Evolutionary conservation across 2,797 vertebrate species (phyloP).

Genomic region (Epinephelus coioides): DNA sequence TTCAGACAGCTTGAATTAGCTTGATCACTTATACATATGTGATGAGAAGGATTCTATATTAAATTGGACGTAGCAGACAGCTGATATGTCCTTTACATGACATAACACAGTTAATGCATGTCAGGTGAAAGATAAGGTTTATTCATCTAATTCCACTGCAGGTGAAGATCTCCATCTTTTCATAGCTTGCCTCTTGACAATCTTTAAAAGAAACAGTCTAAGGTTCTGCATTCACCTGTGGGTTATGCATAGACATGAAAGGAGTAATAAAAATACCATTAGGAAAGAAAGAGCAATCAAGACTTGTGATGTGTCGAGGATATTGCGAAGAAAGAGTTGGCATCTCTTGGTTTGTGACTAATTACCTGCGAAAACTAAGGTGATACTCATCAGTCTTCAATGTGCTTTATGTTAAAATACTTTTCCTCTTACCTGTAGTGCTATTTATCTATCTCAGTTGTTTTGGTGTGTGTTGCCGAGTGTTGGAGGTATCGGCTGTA

Average conservation of each 20-base stretch:
- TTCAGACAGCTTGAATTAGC: conserved; percentile 23
- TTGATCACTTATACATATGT: conserved; percentile 2
- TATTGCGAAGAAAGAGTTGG: not conserved
- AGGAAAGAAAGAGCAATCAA: conserved; percentile 4
- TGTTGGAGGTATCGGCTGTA: too few species aligned
- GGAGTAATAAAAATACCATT: conserved; percentile 2
- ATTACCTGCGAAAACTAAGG: not conserved
- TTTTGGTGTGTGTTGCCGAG: too few species aligned
- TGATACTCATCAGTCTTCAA: not conserved
- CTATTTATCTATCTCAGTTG: too few species aligned
- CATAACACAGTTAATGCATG: not conserved
- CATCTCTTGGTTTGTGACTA: not conserved
- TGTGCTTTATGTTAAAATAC: not conserved
- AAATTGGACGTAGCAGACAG: not conserved
- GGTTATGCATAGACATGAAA: conserved; percentile 11
- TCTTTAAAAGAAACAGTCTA: not conserved
- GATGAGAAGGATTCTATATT: conserved; percentile 8
- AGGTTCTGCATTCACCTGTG: conserved; percentile 11
- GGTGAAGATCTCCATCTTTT: conserved; percentile 9
- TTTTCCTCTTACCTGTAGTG: too few species aligned
- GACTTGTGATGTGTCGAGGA: conserved; percentile 22
- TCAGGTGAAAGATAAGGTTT: not conserved
- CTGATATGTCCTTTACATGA: not conserved
- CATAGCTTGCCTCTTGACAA: not conserved
- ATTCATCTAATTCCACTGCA: not conserved